phyloP scores from a whole-genome alignment of 1,140 invertebrate species.

The Zaprionus camerounensis region DNA sequence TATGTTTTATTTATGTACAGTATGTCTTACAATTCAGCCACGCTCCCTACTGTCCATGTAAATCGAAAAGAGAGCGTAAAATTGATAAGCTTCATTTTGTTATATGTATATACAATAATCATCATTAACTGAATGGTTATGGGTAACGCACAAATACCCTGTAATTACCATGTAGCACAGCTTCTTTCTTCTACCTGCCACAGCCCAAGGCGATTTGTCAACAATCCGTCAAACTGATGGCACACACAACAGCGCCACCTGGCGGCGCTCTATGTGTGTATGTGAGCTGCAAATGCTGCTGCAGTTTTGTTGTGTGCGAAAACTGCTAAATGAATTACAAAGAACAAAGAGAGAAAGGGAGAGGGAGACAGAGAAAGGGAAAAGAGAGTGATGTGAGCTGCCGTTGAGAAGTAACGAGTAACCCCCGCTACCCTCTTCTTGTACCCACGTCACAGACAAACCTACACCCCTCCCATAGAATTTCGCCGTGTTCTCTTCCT shows the following conservation, averaged over 20 bases:
- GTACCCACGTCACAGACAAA: not conserved
- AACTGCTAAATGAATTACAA: conserved; percentile 54
- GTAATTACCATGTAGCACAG: not conserved
- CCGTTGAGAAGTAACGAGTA: conserved; percentile 4
- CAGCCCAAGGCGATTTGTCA: not conserved
- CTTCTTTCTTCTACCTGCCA: not conserved
- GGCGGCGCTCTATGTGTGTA: conserved; percentile 15
- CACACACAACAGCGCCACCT: conserved; percentile 29
- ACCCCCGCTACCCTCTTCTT: not conserved
- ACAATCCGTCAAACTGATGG: not conserved
- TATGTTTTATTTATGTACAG: too few relatives aligned
- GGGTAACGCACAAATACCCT: not conserved
- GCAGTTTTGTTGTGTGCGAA: conserved; percentile 52
- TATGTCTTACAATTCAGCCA: too few relatives aligned
- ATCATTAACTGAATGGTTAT: too few relatives aligned
- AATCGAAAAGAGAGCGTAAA: too few relatives aligned
- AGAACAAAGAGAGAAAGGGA: conserved; percentile 17
- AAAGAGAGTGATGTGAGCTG: not conserved
- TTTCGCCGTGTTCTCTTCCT: not conserved
- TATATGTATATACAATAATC: too few relatives aligned
- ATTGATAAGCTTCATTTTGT: too few relatives aligned
- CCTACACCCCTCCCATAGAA: not conserved
- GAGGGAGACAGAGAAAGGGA: conserved; percentile 14
- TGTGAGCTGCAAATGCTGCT: conserved; percentile 28
- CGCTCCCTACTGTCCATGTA: too few relatives aligned